Evolutionary conservation across 1,140 invertebrate species (phyloP).

Genomic region (Drosophila nebulosa): DNA sequence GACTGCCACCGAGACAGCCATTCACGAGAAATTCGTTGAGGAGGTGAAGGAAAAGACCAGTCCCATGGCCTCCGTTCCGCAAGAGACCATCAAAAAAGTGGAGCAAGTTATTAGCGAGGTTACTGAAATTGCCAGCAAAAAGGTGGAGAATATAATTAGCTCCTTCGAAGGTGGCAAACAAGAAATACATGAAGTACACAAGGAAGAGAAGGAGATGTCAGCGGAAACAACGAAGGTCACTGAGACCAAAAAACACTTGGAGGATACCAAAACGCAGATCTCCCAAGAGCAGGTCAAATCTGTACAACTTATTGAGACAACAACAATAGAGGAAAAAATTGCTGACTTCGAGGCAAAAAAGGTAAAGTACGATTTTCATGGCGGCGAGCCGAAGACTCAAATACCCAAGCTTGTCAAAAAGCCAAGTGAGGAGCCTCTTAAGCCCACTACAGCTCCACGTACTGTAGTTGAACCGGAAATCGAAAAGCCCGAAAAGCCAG

Average conservation of each 20-base stretch:
- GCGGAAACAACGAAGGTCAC: conserved; percentile 58
- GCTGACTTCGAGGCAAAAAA: conserved; percentile 76
- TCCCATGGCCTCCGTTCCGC: conserved; percentile 43
- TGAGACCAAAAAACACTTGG: conserved; percentile 65
- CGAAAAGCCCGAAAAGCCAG: conserved; percentile 49
- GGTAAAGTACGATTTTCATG: conserved; percentile 72
- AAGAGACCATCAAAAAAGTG: conserved; percentile 50
- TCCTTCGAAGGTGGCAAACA: conserved; percentile 52
- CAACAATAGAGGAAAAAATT: conserved; percentile 73
- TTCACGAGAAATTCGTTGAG: conserved; percentile 71
- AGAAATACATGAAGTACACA: conserved; percentile 8
- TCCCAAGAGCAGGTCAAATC: conserved; percentile 45
- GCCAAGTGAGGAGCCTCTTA: conserved; percentile 43
- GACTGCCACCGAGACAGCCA: conserved; percentile 34
- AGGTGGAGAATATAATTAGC: conserved; percentile 66
- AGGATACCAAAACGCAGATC: conserved; percentile 44
- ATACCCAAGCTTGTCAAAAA: conserved; percentile 64
- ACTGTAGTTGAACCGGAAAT: conserved; percentile 46
- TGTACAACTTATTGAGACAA: conserved; percentile 45
- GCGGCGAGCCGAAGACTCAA: conserved; percentile 66
- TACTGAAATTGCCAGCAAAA: conserved; percentile 62
- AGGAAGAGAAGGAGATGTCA: conserved; percentile 14
- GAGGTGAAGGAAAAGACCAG: conserved; percentile 70
- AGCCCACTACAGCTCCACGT: conserved; percentile 64
- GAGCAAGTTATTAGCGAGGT: conserved; percentile 64